Base-by-base conservation (phyloP, 2,113 vertebrate genomes). In the Lucifuga dentata region DNA sequence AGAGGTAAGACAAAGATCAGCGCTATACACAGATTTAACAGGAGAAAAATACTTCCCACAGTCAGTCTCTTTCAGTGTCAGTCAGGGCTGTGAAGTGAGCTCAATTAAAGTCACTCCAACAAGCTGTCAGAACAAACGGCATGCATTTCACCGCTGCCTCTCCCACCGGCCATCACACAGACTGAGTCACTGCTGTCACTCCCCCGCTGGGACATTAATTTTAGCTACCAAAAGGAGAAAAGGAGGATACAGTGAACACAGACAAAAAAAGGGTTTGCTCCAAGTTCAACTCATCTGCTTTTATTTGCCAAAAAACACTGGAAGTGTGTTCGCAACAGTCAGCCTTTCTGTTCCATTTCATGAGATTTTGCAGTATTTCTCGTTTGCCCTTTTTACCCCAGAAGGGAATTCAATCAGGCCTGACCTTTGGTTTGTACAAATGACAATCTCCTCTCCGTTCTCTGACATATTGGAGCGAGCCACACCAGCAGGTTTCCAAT, bases 391-490 rank as follows among this genome's bases (percentile, higher is more conserved):
- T 74, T 85, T 33, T 21, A 21, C 36, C 65, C 51, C 66, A 21
- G 60, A 53, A 52, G 67, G 73, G 74, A 81, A 88, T 86, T 84
- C 46, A 80, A 84, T 87, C 81, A 44, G 41, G 9, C 20, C 56
- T 84, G 89, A 88, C 89, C 80, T 90, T 90, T 86, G 56, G 35
- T 79, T 79, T 46, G 53, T 48, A 77, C 68, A 81, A 84, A 85
- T 80, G 59, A 84, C 74, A 87, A 69, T 68, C 59, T 45, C 19
- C 23, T 39, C 17, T 68, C 43, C 61, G 65, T 66, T 38, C 68
- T 55, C 43, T 80, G 85, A 60, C 43, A 59, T 83, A 82, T 55
- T 38, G 75, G 75, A 67, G 51, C 55, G 13, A 55, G 46, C 48
- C 71, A 51, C 35, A 2, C 52, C 1, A 3, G 55, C 19, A 35